Percentiles rank a stretch among this genome's conserved stretches.
phyloP scores from a whole-genome alignment of 64 coral and sea anemone species.

The Porites lutea region DNA sequence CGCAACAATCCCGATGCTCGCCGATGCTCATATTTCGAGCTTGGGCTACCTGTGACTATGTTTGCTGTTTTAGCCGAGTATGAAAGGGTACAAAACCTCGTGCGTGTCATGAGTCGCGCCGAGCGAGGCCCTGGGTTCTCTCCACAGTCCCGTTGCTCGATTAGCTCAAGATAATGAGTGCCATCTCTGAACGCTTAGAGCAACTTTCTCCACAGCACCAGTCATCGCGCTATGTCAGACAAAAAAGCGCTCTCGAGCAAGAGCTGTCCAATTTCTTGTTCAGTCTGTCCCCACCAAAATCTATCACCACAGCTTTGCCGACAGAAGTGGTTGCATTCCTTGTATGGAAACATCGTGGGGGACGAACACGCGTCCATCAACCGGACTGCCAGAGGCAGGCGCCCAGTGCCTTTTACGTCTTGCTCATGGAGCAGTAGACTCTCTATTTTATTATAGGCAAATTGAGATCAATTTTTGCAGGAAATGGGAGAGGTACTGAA shows the following conservation, averaged over 20 bases:
- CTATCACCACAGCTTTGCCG: background rate
- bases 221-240: slow-evolving; percentile 29
- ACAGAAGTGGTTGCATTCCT: slow-evolving; percentile 35
- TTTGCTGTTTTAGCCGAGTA: too few species aligned
- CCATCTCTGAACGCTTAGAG: too few species aligned
- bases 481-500: slow-evolving; percentile 1
- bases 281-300: background rate
- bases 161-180: too few species aligned
- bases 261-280: slow-evolving; percentile 6
- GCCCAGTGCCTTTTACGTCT: slow-evolving; percentile 7
- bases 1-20: too few species aligned
- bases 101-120: too few species aligned
- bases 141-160: too few species aligned
- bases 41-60: too few species aligned
- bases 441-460: slow-evolving; percentile 14
- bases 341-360: slow-evolving; percentile 51
- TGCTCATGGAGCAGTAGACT: slow-evolving; percentile 36
- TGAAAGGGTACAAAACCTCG: too few species aligned
- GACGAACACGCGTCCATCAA: slow-evolving; percentile 20
- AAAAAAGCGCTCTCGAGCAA: slow-evolving; percentile 47
- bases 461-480: background rate
- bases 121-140: too few species aligned
- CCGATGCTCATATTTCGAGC: too few species aligned
- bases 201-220: background rate
- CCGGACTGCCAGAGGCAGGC: background rate